These are phyloP conservation scores for Pholis gunnellus DNA, from an alignment of 2,113 vertebrate genomes.

Conservation along the genomic window DNA sequence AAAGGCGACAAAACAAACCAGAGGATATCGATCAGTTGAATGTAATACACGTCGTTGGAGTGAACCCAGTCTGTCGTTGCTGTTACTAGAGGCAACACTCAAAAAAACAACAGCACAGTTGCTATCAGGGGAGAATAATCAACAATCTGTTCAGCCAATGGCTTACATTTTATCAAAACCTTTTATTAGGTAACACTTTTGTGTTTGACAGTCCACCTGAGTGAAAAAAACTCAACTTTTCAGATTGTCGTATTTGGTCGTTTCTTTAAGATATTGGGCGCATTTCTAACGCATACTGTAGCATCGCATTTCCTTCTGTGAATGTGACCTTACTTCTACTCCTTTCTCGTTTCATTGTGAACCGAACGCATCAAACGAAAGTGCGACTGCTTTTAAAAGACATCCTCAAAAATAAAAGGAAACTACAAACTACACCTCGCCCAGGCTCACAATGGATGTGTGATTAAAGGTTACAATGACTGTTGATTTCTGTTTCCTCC, in stretches of 20 bases:
- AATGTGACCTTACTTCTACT: background rate
- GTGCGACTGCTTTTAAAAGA: background rate
- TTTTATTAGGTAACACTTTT: conserved; percentile 11
- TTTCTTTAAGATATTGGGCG: background rate
- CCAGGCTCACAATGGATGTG: background rate
- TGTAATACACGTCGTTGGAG: conserved; percentile 60
- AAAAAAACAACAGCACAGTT: conserved; percentile 38
- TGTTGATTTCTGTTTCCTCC: conserved; percentile 11
- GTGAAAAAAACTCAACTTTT: background rate
- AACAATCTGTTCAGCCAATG: conserved; percentile 66
- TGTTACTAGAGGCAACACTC: conserved; percentile 47
- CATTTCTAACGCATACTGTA: background rate
- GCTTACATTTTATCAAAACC: conserved; percentile 45
- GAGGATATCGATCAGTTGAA: conserved; percentile 78
- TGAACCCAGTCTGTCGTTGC: conserved; percentile 53
- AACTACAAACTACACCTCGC: background rate
- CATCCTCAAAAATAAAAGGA: background rate
- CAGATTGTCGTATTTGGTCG: conserved; percentile 1
- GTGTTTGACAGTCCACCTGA: conserved; percentile 34
- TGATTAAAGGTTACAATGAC: conserved; percentile 62
- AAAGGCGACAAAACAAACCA: conserved; percentile 64
- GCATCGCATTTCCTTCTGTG: background rate
- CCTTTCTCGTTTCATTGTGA: background rate
- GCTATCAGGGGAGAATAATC: conserved; percentile 62
- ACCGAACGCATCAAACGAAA: background rate